A percentile compares a stretch with the other conserved stretches of the same genome.
Conservation (phyloP, 2,888 invertebrate genomes). For the Sarcophaga subvicina region DNA sequence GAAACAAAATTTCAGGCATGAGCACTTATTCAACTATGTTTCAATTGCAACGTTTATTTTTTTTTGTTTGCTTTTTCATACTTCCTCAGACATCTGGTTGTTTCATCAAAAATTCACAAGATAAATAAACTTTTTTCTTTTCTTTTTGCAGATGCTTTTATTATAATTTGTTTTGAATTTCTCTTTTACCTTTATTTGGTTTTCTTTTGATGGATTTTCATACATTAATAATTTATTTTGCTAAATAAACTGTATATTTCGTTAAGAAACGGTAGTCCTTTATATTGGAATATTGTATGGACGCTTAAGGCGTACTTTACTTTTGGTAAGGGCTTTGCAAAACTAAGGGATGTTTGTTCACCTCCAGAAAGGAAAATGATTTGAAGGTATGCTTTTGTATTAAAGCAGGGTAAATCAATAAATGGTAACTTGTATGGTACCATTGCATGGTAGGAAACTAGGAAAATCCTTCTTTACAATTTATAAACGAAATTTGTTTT, state of each 20-base stretch:
- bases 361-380: too few species aligned
- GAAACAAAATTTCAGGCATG: too few species aligned
- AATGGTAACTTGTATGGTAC: too few species aligned
- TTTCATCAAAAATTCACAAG: slow-evolving; percentile 66
- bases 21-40: background rate
- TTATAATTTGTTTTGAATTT: slow-evolving; percentile 1
- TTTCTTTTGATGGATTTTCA: slow-evolving; percentile 60
- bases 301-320: background rate
- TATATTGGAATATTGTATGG: background rate
- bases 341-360: background rate
- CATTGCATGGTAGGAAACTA: too few species aligned
- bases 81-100: slow-evolving; percentile 49
- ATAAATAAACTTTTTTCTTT: slow-evolving; percentile 41
- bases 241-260: slow-evolving; percentile 37
- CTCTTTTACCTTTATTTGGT: slow-evolving; percentile 3
- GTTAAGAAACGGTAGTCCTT: background rate
- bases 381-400: too few species aligned
- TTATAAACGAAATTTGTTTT: too few species aligned
- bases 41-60: background rate
- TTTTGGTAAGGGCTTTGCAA: background rate
- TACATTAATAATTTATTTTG: slow-evolving; percentile 59
- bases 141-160: slow-evolving; percentile 9
- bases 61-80: background rate
- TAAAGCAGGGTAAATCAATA: too few species aligned
- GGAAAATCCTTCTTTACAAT: too few species aligned